These are phyloP conservation scores for Microtus richardsoni DNA, from an alignment of 2,113 vertebrate genomes.

Conservation along the genomic window DNA sequence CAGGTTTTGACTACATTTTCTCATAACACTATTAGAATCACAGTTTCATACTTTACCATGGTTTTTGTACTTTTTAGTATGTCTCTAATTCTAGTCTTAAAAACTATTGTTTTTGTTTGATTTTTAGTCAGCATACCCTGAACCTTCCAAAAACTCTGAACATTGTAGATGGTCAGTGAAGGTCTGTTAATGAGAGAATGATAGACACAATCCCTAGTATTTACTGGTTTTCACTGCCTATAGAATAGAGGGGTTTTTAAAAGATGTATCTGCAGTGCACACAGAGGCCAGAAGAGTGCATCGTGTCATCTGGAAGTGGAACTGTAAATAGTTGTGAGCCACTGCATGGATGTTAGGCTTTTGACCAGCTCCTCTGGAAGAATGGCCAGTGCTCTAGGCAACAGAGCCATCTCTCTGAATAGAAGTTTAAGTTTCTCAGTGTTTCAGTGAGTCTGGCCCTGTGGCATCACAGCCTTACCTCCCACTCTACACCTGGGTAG, in stretches of 20 bases:
- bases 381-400: background rate
- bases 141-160: background rate
- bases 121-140: background rate
- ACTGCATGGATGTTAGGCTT: background rate
- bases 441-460: background rate
- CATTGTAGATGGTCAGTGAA: background rate
- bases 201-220: background rate
- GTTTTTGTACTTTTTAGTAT: background rate
- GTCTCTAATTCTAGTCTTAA: slow-evolving; percentile 2
- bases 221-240: background rate
- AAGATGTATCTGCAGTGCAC: background rate
- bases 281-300: background rate
- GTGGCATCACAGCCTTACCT: background rate
- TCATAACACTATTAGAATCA: background rate
- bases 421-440: background rate
- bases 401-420: background rate
- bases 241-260: background rate
- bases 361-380: background rate
- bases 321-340: background rate
- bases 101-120: background rate
- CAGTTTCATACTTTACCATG: background rate
- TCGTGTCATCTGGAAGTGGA: background rate
- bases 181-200: background rate
- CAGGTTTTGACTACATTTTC: background rate
- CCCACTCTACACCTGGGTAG: background rate